Evolutionary conservation across 1,140 invertebrate genomes (phyloP), one percentile per base, ranked within the genome.

Genomic region (Hestina assimilis): DNA sequence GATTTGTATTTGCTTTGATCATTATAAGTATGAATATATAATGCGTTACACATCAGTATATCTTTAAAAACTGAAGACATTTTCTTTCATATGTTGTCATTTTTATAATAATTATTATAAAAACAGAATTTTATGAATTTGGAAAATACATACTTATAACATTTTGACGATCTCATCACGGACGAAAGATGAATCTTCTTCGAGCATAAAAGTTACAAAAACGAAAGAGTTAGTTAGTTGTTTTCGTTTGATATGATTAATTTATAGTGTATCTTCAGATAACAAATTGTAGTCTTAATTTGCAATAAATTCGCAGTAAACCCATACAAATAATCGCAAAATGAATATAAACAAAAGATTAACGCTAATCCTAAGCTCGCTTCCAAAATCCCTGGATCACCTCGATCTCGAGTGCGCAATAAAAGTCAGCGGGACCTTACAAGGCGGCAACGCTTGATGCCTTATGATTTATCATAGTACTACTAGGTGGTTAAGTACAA

Each of bases 391-490:
- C 65, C 23, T n/a, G 63, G 76, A 74, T 82, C 78, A 78, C 66
- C 55, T 35, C 29, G 72, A 63, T 76, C 80, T 81, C 69, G 69
- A 76, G 69, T 66, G 50, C 56, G 79, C 66, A 75, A 81, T 83
- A 81, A 80, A 81, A 83, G 80, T 82, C 75, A 77, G 65, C 59
- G 55, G 56, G 66, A 62, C 63, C 66, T 63, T 61, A 59, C 59
- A 69, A 59, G 65, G 42, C 59, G 63, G 70, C 60, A 69, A 69
- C 63, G 66, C 67, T 68, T 72, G 76, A 75, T 77, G 68, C 72
- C 78, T 77, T 76, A 82, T 83, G 81, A 84, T 84, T 84, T 84
- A 84, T 83, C 56, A 62, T 56, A 43, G 63, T 62, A 69, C 72
- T 52, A 62, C 70, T 66, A 73, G 68, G 74, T 74, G 72, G 73